Evolutionary conservation across 2,888 invertebrate genomes (phyloP).

Genomic region (Mesorhabditis spiculigera): DNA sequence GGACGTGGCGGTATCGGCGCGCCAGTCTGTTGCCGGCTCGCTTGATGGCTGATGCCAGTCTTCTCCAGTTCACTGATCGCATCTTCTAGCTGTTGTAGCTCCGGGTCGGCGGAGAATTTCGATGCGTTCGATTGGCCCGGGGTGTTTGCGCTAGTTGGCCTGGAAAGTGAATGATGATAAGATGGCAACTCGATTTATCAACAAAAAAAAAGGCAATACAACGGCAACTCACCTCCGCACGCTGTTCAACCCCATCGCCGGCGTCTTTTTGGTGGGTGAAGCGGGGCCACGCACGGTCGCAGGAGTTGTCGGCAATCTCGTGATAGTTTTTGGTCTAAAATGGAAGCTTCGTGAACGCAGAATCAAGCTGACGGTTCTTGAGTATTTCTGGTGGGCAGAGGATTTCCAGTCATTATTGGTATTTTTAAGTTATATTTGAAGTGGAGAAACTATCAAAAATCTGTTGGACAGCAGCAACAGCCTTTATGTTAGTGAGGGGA

Average conservation of each 20-base stretch:
- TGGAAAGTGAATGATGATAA: not conserved
- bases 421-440: no score
- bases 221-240: slow-evolving; percentile 21
- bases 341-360: not conserved
- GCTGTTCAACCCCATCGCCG: slow-evolving; percentile 31
- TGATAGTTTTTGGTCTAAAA: slow-evolving; percentile 3
- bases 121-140: not conserved
- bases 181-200: not conserved
- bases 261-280: slow-evolving; percentile 35
- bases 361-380: no score
- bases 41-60: not conserved
- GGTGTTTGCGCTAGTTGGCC: slow-evolving; percentile 17
- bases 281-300: slow-evolving; percentile 15
- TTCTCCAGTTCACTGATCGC: slow-evolving; percentile 18
- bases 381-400: no score
- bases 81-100: slow-evolving; percentile 31
- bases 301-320: not conserved
- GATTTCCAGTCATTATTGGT: no score
- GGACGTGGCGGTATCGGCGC: no score
- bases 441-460: no score
- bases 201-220: not conserved
- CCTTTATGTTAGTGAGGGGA: slow-evolving; percentile 8
- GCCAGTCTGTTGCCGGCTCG: no score
- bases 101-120: slow-evolving; percentile 19
- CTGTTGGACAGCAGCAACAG: not conserved